phyloP scores from a whole-genome alignment of 2,797 vertebrate genomes.

The Myiothlypis coronata region DNA sequence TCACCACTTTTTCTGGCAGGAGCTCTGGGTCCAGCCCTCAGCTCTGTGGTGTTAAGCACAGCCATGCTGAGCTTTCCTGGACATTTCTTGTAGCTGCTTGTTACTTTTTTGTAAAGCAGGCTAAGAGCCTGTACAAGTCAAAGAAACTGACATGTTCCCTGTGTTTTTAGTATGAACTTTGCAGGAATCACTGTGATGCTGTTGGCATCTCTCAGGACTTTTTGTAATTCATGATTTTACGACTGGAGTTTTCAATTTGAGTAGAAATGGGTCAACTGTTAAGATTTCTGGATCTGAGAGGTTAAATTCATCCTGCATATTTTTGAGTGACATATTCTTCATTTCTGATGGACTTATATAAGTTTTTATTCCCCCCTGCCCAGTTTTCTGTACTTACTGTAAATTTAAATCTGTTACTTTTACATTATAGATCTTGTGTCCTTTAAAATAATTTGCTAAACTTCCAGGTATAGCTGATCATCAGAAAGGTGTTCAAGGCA shows the following conservation, averaged over 20 bases:
- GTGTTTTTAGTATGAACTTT: background rate
- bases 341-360: background rate
- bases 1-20: background rate
- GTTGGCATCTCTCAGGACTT: background rate
- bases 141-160: background rate
- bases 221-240: background rate
- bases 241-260: background rate
- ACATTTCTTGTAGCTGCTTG: background rate
- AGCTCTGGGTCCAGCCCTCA: background rate
- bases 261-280: background rate
- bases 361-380: background rate
- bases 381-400: background rate
- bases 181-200: background rate
- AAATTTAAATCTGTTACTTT: background rate
- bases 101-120: background rate
- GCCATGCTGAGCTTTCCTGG: background rate
- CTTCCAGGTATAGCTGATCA: background rate
- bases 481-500: background rate
- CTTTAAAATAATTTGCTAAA: background rate
- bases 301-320: background rate
- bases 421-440: fast-evolving
- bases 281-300: background rate
- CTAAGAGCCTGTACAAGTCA: background rate
- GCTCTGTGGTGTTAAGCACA: background rate
- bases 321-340: background rate